Evolutionary conservation across 2,797 vertebrate genomes (phyloP).

Genomic region (Ambastaia sidthimunki): DNA sequence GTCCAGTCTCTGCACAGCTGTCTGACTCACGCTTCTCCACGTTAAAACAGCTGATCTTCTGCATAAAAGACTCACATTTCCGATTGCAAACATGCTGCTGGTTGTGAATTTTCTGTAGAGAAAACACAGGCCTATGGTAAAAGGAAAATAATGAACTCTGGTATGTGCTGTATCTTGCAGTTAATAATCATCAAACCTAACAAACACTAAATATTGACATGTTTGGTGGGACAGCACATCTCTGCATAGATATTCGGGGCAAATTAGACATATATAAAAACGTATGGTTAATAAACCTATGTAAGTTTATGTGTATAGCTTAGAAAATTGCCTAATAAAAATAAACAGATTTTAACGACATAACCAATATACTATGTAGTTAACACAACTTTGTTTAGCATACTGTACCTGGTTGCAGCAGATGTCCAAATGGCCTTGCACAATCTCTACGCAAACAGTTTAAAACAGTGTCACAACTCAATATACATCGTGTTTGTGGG

Average conservation of each 20-base stretch:
- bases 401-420: background rate
- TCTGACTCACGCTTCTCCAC: conserved; percentile 53
- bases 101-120: conserved; percentile 33
- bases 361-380: background rate
- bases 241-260: background rate
- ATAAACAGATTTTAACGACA: no score
- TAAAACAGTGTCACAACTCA: background rate
- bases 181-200: conserved; percentile 37
- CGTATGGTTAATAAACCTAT: no score
- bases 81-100: conserved; percentile 63
- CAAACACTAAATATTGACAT: conserved; percentile 4
- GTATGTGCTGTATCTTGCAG: background rate
- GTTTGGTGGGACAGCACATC: background rate
- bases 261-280: no score
- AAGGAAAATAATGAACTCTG: background rate
- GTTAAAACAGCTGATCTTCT: background rate
- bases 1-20: conserved; percentile 66
- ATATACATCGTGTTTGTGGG: background rate
- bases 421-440: background rate
- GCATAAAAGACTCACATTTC: no score
- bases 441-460: background rate
- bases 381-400: background rate
- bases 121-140: background rate
- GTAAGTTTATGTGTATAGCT: background rate
- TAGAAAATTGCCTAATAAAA: background rate